A percentile compares a stretch with the other conserved stretches of the same genome.
phyloP scores from a whole-genome alignment of 2,113 vertebrate genomes.

The Mugil cephalus region DNA sequence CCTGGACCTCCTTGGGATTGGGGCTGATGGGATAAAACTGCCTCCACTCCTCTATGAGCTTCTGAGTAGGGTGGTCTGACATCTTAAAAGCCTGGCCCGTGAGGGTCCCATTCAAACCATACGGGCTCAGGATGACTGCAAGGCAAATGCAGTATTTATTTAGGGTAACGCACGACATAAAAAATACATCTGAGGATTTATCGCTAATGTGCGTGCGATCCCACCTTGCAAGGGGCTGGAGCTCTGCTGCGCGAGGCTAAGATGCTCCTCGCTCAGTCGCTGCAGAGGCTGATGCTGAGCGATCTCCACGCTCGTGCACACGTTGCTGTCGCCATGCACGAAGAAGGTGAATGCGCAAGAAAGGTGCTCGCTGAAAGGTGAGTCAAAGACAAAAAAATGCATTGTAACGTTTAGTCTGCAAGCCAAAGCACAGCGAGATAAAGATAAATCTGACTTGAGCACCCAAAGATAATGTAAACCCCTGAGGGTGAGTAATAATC shows the following conservation, averaged over 20 bases:
- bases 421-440: neutral
- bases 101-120: constrained; percentile 96
- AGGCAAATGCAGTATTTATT: neutral
- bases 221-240: constrained; percentile 96
- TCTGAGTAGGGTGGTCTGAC: constrained; percentile 96
- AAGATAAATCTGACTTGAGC: neutral
- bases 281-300: constrained; percentile 98
- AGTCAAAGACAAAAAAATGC: constrained; percentile 18
- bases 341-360: constrained; percentile 99
- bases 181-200: neutral
- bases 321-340: constrained; percentile 97
- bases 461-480: constrained; percentile 9
- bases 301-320: constrained; percentile 99
- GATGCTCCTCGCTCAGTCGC: constrained; percentile 95
- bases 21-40: constrained; percentile 98
- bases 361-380: constrained; percentile 91
- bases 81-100: constrained; percentile 99
- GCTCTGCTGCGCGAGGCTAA: constrained; percentile 94
- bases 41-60: constrained; percentile 98
- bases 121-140: constrained; percentile 97
- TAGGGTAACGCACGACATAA: neutral
- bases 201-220: neutral
- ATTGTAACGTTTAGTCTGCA: constrained; percentile 1
- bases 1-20: constrained; percentile 90
- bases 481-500: constrained; percentile 1